Conservation (phyloP, 2,888 invertebrate species). For the Cerceris ruficornis region DNA sequence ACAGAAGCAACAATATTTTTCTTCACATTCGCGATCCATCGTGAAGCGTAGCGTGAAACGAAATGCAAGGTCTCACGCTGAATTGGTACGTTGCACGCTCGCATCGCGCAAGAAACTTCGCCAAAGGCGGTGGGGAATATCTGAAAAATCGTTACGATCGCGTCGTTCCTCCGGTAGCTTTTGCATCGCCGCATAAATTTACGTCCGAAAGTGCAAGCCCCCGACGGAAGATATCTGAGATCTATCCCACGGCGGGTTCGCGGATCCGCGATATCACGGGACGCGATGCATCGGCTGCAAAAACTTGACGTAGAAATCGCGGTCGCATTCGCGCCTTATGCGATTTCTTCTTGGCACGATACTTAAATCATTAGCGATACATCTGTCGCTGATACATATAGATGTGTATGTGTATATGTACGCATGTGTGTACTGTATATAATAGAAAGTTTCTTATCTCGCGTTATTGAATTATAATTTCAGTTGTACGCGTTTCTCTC, state of each 20-base stretch:
- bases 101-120: slow-evolving; percentile 7
- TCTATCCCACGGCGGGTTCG: slow-evolving; percentile 12
- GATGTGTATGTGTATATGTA: no score
- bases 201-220: neutral
- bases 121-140: neutral
- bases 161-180: neutral
- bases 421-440: neutral
- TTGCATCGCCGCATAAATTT: slow-evolving; percentile 13
- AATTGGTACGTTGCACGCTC: slow-evolving; percentile 14
- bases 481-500: slow-evolving; percentile 29
- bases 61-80: slow-evolving; percentile 29
- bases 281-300: neutral
- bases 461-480: slow-evolving; percentile 18
- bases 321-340: slow-evolving; percentile 17
- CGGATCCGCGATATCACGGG: slow-evolving; percentile 5
- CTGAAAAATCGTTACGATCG: neutral
- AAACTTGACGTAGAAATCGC: slow-evolving; percentile 18
- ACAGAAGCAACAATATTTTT: slow-evolving; percentile 21
- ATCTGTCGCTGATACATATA: neutral
- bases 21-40: slow-evolving; percentile 8
- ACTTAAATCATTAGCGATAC: slow-evolving; percentile 14
- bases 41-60: slow-evolving; percentile 38
- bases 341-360: neutral
- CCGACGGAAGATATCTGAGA: neutral
- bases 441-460: slow-evolving; percentile 39